Conservation (phyloP, 2,113 vertebrate species). For the Rana temporaria region DNA sequence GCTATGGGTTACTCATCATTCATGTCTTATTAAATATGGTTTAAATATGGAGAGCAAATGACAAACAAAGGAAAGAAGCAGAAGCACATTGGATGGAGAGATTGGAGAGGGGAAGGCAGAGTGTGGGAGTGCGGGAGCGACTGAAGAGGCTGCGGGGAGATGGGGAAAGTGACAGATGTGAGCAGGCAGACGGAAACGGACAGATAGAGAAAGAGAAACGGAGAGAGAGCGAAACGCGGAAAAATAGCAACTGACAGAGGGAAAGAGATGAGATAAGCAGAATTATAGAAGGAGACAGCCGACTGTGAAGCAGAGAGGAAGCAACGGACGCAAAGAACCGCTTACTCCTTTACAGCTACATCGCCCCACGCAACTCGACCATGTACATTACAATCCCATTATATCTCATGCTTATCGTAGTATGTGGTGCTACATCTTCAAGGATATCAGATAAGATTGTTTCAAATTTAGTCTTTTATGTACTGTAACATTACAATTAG, state of each 20-base stretch:
- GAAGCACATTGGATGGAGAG: background rate
- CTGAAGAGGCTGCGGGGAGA: constrained; percentile 13
- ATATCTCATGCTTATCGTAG: too few species aligned
- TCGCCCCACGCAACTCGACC: background rate
- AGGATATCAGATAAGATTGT: too few species aligned
- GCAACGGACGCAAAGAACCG: constrained; percentile 10
- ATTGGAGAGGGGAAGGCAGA: background rate
- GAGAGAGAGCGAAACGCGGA: constrained; percentile 39
- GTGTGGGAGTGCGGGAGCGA: background rate
- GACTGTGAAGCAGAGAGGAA: constrained; percentile 24
- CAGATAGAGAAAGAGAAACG: constrained; percentile 39
- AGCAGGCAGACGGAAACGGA: constrained; percentile 49
- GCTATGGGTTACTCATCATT: too few species aligned
- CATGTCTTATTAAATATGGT: background rate
- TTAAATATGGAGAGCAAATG: background rate
- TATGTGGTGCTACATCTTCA: too few species aligned
- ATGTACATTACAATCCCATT: too few species aligned
- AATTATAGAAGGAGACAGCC: constrained; percentile 48
- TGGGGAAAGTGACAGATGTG: constrained; percentile 33
- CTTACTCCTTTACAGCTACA: constrained; percentile 7
- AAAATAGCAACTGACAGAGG: constrained; percentile 37
- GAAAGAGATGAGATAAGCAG: constrained; percentile 50
- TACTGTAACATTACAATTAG: too few species aligned
- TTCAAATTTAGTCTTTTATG: too few species aligned
- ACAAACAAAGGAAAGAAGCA: background rate